Evolutionary conservation across 2,888 invertebrate genomes (phyloP).

Genomic region (Ophioninae sp.): DNA sequence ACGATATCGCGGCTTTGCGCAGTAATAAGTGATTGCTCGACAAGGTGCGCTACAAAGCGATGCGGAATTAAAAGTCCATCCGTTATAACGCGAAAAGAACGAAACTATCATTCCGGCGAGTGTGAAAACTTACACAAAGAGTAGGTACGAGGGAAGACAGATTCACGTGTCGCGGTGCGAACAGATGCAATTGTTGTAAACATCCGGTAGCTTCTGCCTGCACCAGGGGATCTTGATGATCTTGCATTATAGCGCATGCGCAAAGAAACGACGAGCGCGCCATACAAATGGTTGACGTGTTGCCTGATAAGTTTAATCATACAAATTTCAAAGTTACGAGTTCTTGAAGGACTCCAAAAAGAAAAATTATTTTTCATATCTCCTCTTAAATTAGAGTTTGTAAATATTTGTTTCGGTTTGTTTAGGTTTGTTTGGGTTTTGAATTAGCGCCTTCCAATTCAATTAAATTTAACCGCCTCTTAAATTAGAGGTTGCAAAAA

Average conservation of each 20-base stretch:
- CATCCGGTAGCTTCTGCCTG: slow-evolving; percentile 98
- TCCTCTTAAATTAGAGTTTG: background rate
- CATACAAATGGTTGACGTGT: slow-evolving; percentile 87
- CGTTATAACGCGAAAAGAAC: background rate
- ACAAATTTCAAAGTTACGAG: background rate
- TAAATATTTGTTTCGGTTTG: no score
- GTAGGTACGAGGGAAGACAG: slow-evolving; percentile 95
- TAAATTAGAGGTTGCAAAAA: background rate
- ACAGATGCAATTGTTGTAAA: slow-evolving; percentile 98
- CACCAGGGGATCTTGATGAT: slow-evolving; percentile 94
- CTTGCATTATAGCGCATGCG: slow-evolving; percentile 96
- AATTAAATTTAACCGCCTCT: no score
- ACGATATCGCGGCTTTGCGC: slow-evolving; percentile 96
- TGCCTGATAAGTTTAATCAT: slow-evolving; percentile 82
- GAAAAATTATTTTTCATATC: background rate
- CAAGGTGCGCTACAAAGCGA: slow-evolving; percentile 86
- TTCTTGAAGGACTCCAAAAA: background rate
- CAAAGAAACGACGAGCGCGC: slow-evolving; percentile 93
- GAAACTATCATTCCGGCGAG: background rate
- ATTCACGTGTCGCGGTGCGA: slow-evolving; percentile 97
- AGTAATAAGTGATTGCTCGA: slow-evolving; percentile 94
- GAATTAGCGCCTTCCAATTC: no score
- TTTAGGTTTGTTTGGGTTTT: no score
- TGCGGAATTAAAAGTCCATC: background rate
- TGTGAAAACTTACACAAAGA: slow-evolving; percentile 88